A percentile compares a stretch with the other conserved stretches of the same genome.
phyloP scores from a whole-genome alignment of 2,888 invertebrate genomes.

The Xanthorhoe spadicearia region DNA sequence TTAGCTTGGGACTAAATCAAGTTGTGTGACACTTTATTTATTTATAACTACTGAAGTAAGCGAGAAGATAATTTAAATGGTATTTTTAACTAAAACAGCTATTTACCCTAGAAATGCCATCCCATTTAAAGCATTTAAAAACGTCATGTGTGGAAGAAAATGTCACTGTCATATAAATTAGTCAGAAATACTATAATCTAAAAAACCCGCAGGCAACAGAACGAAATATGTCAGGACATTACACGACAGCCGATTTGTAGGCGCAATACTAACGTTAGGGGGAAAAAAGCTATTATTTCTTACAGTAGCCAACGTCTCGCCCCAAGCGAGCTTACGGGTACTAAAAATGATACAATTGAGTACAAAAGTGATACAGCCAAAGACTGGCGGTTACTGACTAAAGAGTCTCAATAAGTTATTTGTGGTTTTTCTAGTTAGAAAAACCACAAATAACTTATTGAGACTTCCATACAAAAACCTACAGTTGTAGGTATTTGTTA shows the following conservation, averaged over 20 bases:
- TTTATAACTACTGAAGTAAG: no score
- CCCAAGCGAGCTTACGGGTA: slow-evolving; percentile 55
- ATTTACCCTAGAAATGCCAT: no score
- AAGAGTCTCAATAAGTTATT: no score
- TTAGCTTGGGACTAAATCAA: no score
- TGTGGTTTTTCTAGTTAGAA: no score
- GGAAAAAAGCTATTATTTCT: slow-evolving; percentile 76
- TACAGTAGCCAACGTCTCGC: slow-evolving; percentile 72
- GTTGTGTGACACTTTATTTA: no score
- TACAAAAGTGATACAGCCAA: slow-evolving; percentile 52
- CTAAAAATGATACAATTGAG: slow-evolving; percentile 52
- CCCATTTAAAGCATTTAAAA: background rate
- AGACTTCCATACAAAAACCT: no score
- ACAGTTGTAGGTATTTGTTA: no score
- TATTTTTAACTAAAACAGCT: no score
- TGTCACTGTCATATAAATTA: background rate
- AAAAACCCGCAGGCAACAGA: slow-evolving; percentile 37
- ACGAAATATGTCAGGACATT: slow-evolving; percentile 56
- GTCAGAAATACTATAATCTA: background rate
- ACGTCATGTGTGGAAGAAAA: background rate
- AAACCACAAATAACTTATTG: no score
- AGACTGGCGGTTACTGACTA: no score
- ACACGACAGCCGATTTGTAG: slow-evolving; percentile 62
- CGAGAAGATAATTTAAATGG: no score
- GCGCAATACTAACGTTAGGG: slow-evolving; percentile 47